Percentiles rank a stretch among this genome's conserved stretches.
Conservation (phyloP, 2,797 vertebrate species). For the Psittacula derbiana region DNA sequence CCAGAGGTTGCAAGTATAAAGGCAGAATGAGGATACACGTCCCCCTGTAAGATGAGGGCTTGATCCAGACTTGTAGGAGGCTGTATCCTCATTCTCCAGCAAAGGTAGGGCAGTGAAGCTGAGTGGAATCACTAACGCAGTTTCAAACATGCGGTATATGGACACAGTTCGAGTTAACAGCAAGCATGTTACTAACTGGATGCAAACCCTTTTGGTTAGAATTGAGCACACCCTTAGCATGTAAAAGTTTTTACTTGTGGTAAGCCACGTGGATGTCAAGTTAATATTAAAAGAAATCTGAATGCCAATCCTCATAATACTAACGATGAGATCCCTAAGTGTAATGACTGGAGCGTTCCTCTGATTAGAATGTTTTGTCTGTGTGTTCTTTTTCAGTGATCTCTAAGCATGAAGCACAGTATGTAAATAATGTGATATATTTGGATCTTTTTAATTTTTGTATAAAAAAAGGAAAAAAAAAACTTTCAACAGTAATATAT, state of each 20-base stretch:
- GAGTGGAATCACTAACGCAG: neutral
- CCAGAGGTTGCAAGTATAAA: neutral
- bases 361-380: constrained; percentile 39
- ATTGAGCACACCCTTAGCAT: neutral
- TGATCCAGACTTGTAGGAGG: neutral
- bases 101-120: neutral
- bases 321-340: neutral
- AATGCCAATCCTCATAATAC: neutral
- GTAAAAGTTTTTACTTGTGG: neutral
- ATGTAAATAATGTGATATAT: constrained; percentile 89
- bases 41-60: accelerated
- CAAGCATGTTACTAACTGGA: neutral
- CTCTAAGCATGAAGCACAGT: constrained; percentile 82
- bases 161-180: neutral
- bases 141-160: neutral
- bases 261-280: neutral
- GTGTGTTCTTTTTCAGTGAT: constrained; percentile 89
- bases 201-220: neutral
- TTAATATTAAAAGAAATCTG: neutral
- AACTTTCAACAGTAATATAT: constrained; percentile 89
- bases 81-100: neutral
- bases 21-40: accelerated
- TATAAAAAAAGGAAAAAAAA: constrained; percentile 78
- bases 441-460: constrained; percentile 81
- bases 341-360: neutral